Percentiles rank a stretch among this genome's conserved stretches.
phyloP scores from a whole-genome alignment of 1,140 invertebrate species.

The Drosophila takahashii region DNA sequence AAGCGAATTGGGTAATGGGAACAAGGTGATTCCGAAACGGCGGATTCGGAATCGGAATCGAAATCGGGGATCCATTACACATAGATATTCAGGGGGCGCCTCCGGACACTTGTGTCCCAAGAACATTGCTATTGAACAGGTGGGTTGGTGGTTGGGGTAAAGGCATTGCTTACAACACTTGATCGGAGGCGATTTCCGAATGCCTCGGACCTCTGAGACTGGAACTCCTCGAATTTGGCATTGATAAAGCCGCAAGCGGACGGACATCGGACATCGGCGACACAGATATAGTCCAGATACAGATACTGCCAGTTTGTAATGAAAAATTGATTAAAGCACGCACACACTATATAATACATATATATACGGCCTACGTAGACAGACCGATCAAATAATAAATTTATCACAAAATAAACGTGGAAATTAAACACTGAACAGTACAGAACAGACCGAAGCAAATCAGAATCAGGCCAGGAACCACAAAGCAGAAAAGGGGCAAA shows the following conservation, averaged over 20 bases:
- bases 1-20: slow-evolving; percentile 49
- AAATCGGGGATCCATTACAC: neutral
- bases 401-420: slow-evolving; percentile 81
- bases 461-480: slow-evolving; percentile 13
- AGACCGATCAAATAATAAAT: slow-evolving; percentile 68
- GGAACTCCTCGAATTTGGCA: slow-evolving; percentile 62
- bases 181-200: slow-evolving; percentile 57
- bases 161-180: slow-evolving; percentile 50
- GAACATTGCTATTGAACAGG: slow-evolving; percentile 39
- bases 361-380: slow-evolving; percentile 1
- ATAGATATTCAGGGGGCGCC: slow-evolving; percentile 23
- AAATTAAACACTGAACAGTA: slow-evolving; percentile 60
- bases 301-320: slow-evolving; percentile 68
- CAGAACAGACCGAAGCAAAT: slow-evolving; percentile 32
- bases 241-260: slow-evolving; percentile 66
- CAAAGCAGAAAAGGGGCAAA: slow-evolving; percentile 43
- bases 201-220: slow-evolving; percentile 12
- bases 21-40: slow-evolving; percentile 46
- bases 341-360: neutral
- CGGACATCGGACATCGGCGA: slow-evolving; percentile 31
- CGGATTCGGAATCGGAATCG: slow-evolving; percentile 2
- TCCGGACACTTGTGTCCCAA: slow-evolving; percentile 43
- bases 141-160: neutral
- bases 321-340: slow-evolving; percentile 77
- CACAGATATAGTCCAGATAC: slow-evolving; percentile 29